Evolutionary conservation across 2,113 vertebrate genomes (phyloP).

Genomic region (Lepus americanus): DNA sequence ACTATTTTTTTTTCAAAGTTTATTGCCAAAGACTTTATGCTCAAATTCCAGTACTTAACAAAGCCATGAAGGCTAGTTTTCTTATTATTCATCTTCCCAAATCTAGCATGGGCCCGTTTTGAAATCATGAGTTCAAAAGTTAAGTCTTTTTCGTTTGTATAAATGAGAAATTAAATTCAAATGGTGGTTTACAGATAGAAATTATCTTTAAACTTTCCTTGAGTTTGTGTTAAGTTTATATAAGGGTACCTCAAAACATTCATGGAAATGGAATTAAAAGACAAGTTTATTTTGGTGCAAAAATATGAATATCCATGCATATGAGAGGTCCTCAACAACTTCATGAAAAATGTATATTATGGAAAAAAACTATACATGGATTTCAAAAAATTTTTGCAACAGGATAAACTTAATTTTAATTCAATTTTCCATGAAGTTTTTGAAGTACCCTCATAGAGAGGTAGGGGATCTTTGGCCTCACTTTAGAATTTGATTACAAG

Average conservation of each 20-base stretch:
- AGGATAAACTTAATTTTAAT: too few relatives aligned
- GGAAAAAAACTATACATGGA: too few relatives aligned
- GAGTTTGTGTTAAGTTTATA: slow-evolving; percentile 79
- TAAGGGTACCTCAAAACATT: too few relatives aligned
- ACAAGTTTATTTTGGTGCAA: too few relatives aligned
- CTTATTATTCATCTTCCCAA: neutral
- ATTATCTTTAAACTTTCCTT: slow-evolving; percentile 72
- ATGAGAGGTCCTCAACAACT: too few relatives aligned
- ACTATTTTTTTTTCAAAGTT: neutral
- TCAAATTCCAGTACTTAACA: slow-evolving; percentile 34
- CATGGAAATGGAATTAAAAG: too few relatives aligned
- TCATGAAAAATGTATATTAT: too few relatives aligned
- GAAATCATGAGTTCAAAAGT: slow-evolving; percentile 58
- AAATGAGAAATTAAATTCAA: slow-evolving; percentile 57
- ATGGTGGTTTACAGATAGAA: slow-evolving; percentile 61
- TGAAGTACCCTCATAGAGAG: slow-evolving; percentile 25
- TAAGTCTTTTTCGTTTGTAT: slow-evolving; percentile 67
- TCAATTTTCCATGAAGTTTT: too few relatives aligned
- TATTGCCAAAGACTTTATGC: slow-evolving; percentile 14
- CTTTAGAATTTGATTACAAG: slow-evolving; percentile 77
- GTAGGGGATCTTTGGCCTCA: slow-evolving; percentile 75
- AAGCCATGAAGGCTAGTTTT: neutral
- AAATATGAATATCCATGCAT: too few relatives aligned
- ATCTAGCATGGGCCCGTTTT: neutral
- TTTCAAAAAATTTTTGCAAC: too few relatives aligned